Evolutionary conservation across 2,113 vertebrate species (phyloP), one percentile per base, ranked within the genome.

Genomic region (Passer montanus): DNA sequence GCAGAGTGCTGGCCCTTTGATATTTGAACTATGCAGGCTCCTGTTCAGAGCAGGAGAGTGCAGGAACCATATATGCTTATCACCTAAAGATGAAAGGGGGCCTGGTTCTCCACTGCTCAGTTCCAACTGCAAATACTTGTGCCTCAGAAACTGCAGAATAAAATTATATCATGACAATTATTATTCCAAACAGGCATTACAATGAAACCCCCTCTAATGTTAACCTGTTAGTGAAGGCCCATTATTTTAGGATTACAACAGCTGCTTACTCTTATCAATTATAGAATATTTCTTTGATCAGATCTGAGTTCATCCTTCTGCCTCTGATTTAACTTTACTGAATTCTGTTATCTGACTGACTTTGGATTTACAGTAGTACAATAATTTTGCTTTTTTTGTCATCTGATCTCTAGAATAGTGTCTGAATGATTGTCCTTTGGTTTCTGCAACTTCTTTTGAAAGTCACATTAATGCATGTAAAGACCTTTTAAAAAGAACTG

Each of bases 361-460:
- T 85, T 87, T 52, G 35, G 7, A 47, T 56, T 73, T 80, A 91
- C 78, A 83, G 63, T 10, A 81, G 39, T 56, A 74, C 66, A 95
- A 72, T 69, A 95, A 95, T 93, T 97, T 94, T 96, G 31, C 67
- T 59, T 39, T 88, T 37, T 88, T 94, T 64, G 63, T 82, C 90
- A 92, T 85, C 73, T 95, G 68, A 93, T 92, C 67, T 95, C 81
- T 94, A 68, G 82, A 92, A 94, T 60, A 89, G 68, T 63, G 33
- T 85, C 66, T 95, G 94, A 94, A 94, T 76, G 58, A 87, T 46
- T 90, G 87, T 85, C 85, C 47, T 94, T 95, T 86, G 59, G 85
- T 87, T 94, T 97, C 80, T 64, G 93, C 93, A 94, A 93, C 91
- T 96, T 92, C 80, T 93, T 96, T 91, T 96, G 90, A 94, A 97